Evolutionary conservation across 2,888 invertebrate species (phyloP).

Genomic region (Xestobium rufovillosum): DNA sequence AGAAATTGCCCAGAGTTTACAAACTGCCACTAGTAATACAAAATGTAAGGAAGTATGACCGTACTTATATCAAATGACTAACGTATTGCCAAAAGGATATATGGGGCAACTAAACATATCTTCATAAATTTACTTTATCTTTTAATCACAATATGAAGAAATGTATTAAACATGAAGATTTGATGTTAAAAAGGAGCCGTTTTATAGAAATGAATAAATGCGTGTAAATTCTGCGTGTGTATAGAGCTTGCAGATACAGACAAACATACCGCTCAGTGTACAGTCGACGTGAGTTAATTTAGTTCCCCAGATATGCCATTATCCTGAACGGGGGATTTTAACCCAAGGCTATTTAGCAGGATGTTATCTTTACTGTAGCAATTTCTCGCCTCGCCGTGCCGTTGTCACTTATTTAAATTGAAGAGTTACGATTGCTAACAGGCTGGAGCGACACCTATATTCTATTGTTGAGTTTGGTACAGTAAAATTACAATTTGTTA

Average conservation of each 20-base stretch:
- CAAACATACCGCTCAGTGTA: constrained; percentile 33
- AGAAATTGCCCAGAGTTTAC: not conserved
- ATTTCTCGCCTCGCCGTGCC: constrained; percentile 44
- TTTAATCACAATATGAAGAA: too few species aligned
- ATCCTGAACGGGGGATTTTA: constrained; percentile 39
- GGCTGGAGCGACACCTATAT: not conserved
- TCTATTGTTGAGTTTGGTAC: not conserved
- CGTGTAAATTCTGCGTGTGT: too few species aligned
- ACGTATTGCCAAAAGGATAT: too few species aligned
- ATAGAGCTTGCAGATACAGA: constrained; percentile 23
- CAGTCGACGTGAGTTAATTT: constrained; percentile 37
- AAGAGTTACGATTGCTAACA: not conserved
- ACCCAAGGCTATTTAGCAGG: constrained; percentile 43
- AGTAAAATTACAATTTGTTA: too few species aligned
- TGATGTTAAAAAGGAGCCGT: too few species aligned
- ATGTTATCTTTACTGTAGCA: constrained; percentile 45
- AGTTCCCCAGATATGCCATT: constrained; percentile 39
- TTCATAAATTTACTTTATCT: too few species aligned
- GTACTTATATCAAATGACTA: too few species aligned
- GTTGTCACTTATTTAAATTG: constrained; percentile 30
- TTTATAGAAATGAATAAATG: too few species aligned
- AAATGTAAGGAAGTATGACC: too few species aligned
- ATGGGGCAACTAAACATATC: too few species aligned
- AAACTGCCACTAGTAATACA: constrained; percentile 2
- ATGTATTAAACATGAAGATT: too few species aligned